Percentiles rank a stretch among this genome's conserved stretches.
Conservation (phyloP, 2,797 vertebrate genomes). For the Zalophus californianus region DNA sequence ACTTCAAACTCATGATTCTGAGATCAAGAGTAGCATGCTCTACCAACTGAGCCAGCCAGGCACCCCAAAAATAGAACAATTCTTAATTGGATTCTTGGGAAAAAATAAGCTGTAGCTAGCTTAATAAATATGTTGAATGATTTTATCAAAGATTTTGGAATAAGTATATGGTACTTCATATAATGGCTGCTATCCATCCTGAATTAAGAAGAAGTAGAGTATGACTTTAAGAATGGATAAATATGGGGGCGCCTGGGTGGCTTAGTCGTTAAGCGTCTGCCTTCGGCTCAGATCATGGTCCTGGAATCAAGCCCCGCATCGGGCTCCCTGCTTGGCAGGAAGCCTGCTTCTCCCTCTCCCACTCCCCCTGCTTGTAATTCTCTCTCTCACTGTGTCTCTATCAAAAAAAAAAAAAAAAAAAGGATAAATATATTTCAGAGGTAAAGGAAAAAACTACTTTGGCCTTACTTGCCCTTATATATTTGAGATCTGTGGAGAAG, state of each 20-base stretch:
- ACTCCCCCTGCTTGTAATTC: too few species aligned
- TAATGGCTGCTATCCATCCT: neutral
- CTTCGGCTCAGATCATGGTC: too few species aligned
- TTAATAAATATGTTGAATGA: constrained; percentile 36
- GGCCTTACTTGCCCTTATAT: neutral
- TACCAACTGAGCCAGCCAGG: neutral
- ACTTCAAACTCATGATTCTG: neutral
- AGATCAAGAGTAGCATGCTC: neutral
- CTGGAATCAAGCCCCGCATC: too few species aligned
- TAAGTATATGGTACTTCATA: constrained; percentile 22
- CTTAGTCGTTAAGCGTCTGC: too few species aligned
- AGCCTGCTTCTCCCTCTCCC: too few species aligned
- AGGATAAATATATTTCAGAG: neutral
- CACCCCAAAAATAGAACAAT: neutral
- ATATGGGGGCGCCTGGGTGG: too few species aligned
- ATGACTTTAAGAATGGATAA: constrained; percentile 19
- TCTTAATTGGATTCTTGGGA: constrained; percentile 57
- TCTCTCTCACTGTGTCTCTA: too few species aligned
- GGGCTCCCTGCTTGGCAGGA: too few species aligned
- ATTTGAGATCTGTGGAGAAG: constrained; percentile 46
- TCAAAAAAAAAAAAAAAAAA: neutral
- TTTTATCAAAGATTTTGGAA: constrained; percentile 48
- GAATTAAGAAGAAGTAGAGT: constrained; percentile 46
- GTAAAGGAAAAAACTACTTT: constrained; percentile 30
- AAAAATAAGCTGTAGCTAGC: neutral